A percentile compares a stretch with the other conserved stretches of the same genome.
Evolutionary conservation across 2,888 invertebrate genomes (phyloP).

Genomic region (Papilio demoleus): DNA sequence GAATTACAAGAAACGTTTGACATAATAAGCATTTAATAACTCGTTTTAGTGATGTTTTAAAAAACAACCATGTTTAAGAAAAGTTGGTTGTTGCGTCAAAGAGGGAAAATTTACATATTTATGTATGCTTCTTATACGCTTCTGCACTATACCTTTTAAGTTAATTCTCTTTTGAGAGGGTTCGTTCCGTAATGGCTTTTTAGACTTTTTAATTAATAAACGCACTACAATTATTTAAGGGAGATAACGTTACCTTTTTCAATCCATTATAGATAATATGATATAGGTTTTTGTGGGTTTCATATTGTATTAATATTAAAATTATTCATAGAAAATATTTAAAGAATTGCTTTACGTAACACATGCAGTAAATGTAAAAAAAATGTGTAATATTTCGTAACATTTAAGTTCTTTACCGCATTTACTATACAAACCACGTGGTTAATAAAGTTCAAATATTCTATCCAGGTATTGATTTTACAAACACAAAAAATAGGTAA

Average conservation of each 20-base stretch:
- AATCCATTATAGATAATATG: no score
- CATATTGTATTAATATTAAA: neutral
- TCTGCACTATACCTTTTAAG: no score
- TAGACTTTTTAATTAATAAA: neutral
- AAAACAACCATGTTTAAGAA: no score
- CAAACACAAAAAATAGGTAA: neutral
- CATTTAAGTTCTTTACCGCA: conserved; percentile 33
- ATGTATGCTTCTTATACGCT: no score
- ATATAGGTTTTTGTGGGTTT: neutral
- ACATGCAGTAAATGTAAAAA: neutral
- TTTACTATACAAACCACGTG: conserved; percentile 34
- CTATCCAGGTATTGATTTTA: conserved; percentile 33
- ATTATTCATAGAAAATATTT: neutral
- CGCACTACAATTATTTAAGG: no score
- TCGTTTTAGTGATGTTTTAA: no score
- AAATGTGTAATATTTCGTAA: conserved; percentile 25
- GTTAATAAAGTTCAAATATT: conserved; percentile 17
- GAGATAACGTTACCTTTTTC: no score
- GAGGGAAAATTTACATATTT: no score
- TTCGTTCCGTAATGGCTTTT: no score
- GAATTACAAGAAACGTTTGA: neutral
- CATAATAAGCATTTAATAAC: neutral
- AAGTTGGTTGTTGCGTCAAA: no score
- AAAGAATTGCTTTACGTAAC: neutral
- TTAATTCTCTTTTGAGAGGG: no score